Percentiles rank a stretch among this genome's conserved stretches.
Evolutionary conservation across 2,888 invertebrate species (phyloP).

Genomic region (Andricus curvator): DNA sequence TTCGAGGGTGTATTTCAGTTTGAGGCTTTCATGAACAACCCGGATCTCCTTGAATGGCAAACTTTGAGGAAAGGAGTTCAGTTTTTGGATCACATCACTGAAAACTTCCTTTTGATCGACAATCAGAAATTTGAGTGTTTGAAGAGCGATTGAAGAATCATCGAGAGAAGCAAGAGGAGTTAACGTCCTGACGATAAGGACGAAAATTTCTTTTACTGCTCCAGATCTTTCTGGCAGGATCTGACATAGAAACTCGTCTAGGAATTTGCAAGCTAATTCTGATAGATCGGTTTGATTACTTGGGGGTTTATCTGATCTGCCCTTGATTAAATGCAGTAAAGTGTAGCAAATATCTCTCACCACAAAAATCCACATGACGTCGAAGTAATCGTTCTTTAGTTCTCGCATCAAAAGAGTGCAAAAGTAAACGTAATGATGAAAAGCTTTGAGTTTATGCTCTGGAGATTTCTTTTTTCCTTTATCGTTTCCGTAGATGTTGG

Average conservation of each 20-base stretch:
- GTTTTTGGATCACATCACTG: slow-evolving; percentile 76
- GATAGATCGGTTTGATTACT: slow-evolving; percentile 65
- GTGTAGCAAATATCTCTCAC: slow-evolving; percentile 81
- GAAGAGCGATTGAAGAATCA: slow-evolving; percentile 61
- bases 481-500: slow-evolving; percentile 78
- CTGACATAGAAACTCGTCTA: slow-evolving; percentile 77
- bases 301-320: slow-evolving; percentile 46
- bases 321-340: slow-evolving; percentile 80
- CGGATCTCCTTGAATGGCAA: slow-evolving; percentile 67
- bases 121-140: slow-evolving; percentile 80
- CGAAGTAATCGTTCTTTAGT: slow-evolving; percentile 70
- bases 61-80: slow-evolving; percentile 80
- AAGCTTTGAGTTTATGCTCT: slow-evolving; percentile 80
- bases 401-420: slow-evolving; percentile 77
- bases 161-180: slow-evolving; percentile 74
- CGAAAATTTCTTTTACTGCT: slow-evolving; percentile 79
- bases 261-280: slow-evolving; percentile 71
- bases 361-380: slow-evolving; percentile 80
- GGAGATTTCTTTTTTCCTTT: slow-evolving; percentile 62
- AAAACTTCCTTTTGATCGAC: slow-evolving; percentile 79
- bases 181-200: slow-evolving; percentile 80
- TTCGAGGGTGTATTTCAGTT: slow-evolving; percentile 65
- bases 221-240: slow-evolving; percentile 77
- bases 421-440: slow-evolving; percentile 82
- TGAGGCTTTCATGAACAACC: not conserved